Evolutionary conservation across 30 jellyfish, hydroid and myxozoan genomes (phyloP).

Genomic region (Cassiopea andromeda): DNA sequence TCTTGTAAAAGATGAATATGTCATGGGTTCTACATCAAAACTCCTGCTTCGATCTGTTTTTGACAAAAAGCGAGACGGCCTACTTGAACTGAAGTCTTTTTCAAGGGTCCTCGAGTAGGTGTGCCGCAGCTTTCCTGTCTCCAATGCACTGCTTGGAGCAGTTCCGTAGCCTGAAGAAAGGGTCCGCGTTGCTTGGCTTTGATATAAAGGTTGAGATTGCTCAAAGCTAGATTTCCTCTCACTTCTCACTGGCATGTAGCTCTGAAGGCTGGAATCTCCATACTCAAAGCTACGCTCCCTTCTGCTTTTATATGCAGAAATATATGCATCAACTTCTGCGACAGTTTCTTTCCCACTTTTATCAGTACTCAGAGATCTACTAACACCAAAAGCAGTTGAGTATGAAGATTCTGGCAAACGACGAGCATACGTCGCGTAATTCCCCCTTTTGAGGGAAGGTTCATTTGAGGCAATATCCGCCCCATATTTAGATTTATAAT

Average conservation of each 20-base stretch:
- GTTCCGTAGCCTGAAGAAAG: constrained; percentile 30
- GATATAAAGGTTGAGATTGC: background rate
- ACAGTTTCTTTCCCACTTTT: constrained; percentile 63
- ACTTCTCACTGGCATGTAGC: constrained; percentile 10
- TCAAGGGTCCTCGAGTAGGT: constrained; percentile 4
- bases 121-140: constrained; percentile 10
- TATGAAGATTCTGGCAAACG: constrained; percentile 18
- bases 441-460: background rate
- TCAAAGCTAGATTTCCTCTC: constrained; percentile 65
- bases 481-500: constrained; percentile 26
- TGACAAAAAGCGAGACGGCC: constrained; percentile 11
- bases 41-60: constrained; percentile 59
- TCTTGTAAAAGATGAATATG: constrained; percentile 41
- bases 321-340: constrained; percentile 70
- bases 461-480: constrained; percentile 14
- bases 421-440: background rate
- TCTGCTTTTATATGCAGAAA: constrained; percentile 67
- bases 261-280: constrained; percentile 32
- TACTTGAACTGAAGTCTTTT: background rate
- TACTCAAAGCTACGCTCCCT: constrained; percentile 68
- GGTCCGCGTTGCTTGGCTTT: constrained; percentile 49
- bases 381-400: constrained; percentile 15
- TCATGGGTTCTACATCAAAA: constrained; percentile 46
- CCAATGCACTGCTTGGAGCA: background rate
- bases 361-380: constrained; percentile 21